Evolutionary conservation across 2,888 invertebrate genomes (phyloP), one percentile per base, ranked within the genome.

Genomic region (Machimus atricapillus): DNA sequence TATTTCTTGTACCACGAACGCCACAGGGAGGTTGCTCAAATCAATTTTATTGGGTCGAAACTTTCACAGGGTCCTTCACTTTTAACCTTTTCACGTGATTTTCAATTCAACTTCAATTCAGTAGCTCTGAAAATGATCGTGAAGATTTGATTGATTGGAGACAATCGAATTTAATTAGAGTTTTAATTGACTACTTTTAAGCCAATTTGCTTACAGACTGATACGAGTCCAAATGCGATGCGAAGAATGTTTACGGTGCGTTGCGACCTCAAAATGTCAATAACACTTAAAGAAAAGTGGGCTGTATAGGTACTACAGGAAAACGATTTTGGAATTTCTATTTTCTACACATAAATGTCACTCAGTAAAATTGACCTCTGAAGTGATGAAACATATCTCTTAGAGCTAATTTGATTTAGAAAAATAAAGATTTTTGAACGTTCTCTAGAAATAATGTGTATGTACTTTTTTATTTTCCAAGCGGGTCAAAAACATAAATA

Each of bases 1-100:
- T 66, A 66, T 14, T 66, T 66, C 27, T 46, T 66, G 66, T 66
- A 66, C 19, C 23, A 23, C 56, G 19, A 23, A 12, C 66, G 66
- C 27, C 66, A 7, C 66, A 27, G 27, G 27, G 66, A 66, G 66
- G 66, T 66, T 66, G 27, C 66, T 79, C 52, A 46, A 79, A 79
- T 52, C n/a, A 79, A 52, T 52, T 79, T 79, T 79, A 79, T 52
- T 79, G 79, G 79, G 46, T 46, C 79, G 46, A 79, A 46, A 79
- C 79, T 79, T 79, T 79, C 79, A 79, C 79, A 52, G 52, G 14
- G 52, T 79, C 79, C 79, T 79, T 79, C 79, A 79, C 79, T 79
- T 79, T 79, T 79, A 52, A 79, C 52, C 46, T 79, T 79, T 79
- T 79, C 79, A 56, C 66, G 66, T 66, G 27, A 66, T 66, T 66